phyloP scores from a whole-genome alignment of 2,797 vertebrate genomes.

The Numenius phaeopus region DNA sequence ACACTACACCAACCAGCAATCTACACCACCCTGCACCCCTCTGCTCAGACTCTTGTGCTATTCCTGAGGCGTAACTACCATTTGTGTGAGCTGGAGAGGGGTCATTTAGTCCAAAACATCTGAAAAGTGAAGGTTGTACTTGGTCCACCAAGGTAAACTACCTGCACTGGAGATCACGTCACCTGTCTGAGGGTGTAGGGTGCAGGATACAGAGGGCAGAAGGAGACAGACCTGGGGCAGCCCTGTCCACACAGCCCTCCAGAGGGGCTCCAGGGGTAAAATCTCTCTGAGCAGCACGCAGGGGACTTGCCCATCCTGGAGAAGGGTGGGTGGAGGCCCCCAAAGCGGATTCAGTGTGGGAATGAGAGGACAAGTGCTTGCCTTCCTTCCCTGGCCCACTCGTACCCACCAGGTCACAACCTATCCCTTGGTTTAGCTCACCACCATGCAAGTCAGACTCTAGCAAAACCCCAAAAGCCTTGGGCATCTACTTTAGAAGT shows the following conservation, averaged over 20 bases:
- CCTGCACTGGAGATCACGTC: accelerated
- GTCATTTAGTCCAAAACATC: not conserved
- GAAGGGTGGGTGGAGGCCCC: not conserved
- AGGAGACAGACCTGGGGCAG: not conserved
- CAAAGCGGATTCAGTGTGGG: not conserved
- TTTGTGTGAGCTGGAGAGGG: not conserved
- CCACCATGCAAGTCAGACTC: not conserved
- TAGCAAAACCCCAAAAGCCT: not conserved
- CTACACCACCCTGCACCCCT: accelerated
- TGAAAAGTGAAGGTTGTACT: not conserved
- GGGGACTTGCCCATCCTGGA: not conserved
- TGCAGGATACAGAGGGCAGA: not conserved
- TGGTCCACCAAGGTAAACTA: not conserved
- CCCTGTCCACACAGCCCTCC: not conserved
- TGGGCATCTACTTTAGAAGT: not conserved
- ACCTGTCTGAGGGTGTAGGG: not conserved
- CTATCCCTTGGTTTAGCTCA: not conserved
- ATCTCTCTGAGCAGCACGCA: not conserved
- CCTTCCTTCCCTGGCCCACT: not conserved
- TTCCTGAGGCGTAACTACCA: not conserved
- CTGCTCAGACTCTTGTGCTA: not conserved
- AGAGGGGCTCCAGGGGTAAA: not conserved
- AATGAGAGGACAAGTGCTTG: accelerated
- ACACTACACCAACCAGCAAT: not conserved
- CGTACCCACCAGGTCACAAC: not conserved